These are phyloP conservation scores for Habroteleia sp. DNA, from an alignment of 2,888 invertebrate genomes.

Conservation along the genomic window DNA sequence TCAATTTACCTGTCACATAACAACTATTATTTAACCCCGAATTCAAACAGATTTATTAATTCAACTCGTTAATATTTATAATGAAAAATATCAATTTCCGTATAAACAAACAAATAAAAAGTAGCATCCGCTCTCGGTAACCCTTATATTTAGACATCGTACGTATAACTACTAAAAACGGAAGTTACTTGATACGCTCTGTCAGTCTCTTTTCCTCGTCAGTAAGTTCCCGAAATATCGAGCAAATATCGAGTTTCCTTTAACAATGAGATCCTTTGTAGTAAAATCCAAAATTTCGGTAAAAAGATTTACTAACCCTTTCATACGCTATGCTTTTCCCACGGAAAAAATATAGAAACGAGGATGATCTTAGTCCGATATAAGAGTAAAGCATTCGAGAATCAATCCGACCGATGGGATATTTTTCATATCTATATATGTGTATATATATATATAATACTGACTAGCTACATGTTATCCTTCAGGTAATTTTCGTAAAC, in stretches of 20 bases:
- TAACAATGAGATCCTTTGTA: constrained; percentile 23
- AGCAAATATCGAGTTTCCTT: constrained; percentile 55
- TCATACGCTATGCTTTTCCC: constrained; percentile 33
- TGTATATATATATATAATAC: too few species aligned
- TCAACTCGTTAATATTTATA: too few species aligned
- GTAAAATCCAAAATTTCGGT: constrained; percentile 26
- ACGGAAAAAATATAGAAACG: constrained; percentile 30
- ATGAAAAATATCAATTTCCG: too few species aligned
- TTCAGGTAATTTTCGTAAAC: constrained; percentile 35
- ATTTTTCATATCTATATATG: constrained; percentile 39
- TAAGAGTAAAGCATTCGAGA: constrained; percentile 4
- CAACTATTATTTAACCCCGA: too few species aligned
- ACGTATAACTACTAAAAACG: constrained; percentile 30
- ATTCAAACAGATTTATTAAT: too few species aligned
- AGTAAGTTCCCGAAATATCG: constrained; percentile 42
- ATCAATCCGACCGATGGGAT: constrained; percentile 43
- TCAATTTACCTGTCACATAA: too few species aligned
- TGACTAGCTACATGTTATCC: constrained; percentile 12
- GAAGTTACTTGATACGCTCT: constrained; percentile 46
- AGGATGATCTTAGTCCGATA: neutral
- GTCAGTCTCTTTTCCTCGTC: constrained; percentile 18
- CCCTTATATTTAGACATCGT: constrained; percentile 26
- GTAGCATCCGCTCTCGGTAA: too few species aligned
- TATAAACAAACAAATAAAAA: too few species aligned
- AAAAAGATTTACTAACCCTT: constrained; percentile 35